A percentile compares a stretch with the other conserved stretches of the same genome.
phyloP scores from a whole-genome alignment of 1,140 invertebrate genomes.

The Caenorhabditis remanei region DNA sequence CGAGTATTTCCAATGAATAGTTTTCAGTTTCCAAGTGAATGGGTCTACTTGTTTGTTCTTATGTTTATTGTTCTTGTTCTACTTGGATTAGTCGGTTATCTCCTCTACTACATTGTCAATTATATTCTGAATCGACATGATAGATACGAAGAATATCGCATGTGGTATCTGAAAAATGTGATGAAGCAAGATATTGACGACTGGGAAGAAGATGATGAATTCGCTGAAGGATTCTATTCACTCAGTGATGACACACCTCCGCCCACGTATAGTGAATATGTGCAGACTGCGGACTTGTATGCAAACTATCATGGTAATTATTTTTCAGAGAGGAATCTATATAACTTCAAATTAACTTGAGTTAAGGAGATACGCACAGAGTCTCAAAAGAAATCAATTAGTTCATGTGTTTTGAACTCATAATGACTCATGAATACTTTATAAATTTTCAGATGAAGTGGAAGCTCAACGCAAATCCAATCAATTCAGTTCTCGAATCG shows the following conservation, averaged over 20 bases:
- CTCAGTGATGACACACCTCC: constrained; percentile 54
- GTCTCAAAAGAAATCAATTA: too few relatives aligned
- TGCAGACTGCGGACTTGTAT: constrained; percentile 53
- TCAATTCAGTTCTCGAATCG: constrained; percentile 22
- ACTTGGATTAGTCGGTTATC: constrained; percentile 16
- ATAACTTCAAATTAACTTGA: too few relatives aligned
- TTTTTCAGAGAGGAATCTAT: neutral
- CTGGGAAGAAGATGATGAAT: constrained; percentile 27
- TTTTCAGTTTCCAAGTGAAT: constrained; percentile 56
- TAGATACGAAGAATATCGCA: constrained; percentile 25
- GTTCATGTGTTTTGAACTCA: too few relatives aligned
- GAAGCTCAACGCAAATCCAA: constrained; percentile 13
- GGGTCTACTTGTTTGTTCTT: constrained; percentile 23
- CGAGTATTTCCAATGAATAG: neutral
- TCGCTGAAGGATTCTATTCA: constrained; percentile 38
- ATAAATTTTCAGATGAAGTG: constrained; percentile 5
- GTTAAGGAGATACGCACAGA: too few relatives aligned
- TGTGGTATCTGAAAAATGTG: constrained; percentile 44
- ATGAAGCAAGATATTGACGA: constrained; percentile 9
- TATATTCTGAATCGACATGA: constrained; percentile 35
- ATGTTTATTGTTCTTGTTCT: constrained; percentile 17
- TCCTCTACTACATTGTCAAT: constrained; percentile 29
- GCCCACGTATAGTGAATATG: constrained; percentile 54
- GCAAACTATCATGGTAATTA: constrained; percentile 25
- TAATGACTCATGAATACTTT: too few relatives aligned